Evolutionary conservation across 2,888 invertebrate species (phyloP), one percentile per base, ranked within the genome.

Genomic region (Polydrusus cervinus): DNA sequence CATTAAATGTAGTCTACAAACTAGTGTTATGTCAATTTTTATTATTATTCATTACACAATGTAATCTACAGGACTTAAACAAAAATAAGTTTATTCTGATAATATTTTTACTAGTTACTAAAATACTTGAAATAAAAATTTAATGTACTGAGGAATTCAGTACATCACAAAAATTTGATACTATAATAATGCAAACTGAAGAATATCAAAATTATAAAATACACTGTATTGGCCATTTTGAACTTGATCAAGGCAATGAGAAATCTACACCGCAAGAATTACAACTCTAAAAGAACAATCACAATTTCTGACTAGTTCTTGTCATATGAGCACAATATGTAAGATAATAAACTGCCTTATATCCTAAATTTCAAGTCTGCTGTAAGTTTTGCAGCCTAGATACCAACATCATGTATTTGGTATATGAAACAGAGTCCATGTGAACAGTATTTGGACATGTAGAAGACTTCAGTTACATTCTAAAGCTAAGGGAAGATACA

Each of bases 401-500:
- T 34, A 55, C 14, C 11, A 18, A 1, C 14, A 2, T 55, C 10
- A 34, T 25, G 13, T 14, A 34, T 34, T 9, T 34, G 34, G 34
- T 55, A 34, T 11, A 55, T 14, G 49, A 51, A 34, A 53, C 18
- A 55, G n/a, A n/a, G 30, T 8, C n/a, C 55, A 34, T 9, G 14
- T 7, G 34, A 34, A 34, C 2, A 16, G 9, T 60, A 38, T 60
- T 60, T 14, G 34, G 30, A 34, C 14, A n/a, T 38, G 38, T 34
- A 65, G 49, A 65, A 65, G 65, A 65, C 65, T 30, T 49, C 18
- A 38, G 51, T 65, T 65, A 65, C 34, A 65, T 34, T 65, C 25
- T 53, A 66, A 47, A 20, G 18, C 66, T 53, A 66, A 53, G 20
- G 66, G 66, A 66, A 66, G 66, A 66, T 66, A 66, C 66, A 66